Percentiles rank a stretch among this genome's conserved stretches.
Conservation (phyloP, 2,113 vertebrate species). For the Prionailurus bengalensis region DNA sequence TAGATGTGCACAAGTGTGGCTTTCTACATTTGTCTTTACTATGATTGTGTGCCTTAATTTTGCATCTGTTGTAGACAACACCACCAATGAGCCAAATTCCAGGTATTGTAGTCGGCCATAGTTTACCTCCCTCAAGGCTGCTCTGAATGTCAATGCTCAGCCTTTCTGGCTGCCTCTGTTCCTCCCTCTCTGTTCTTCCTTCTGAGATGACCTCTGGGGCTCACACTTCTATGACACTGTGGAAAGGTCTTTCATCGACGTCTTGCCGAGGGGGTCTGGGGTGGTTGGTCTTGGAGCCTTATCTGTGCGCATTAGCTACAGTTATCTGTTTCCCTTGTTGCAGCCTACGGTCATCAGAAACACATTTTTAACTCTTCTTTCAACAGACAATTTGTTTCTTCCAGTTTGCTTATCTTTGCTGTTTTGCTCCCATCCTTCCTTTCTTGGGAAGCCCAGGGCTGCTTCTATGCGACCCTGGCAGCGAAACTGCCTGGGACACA, state of each 20-base stretch:
- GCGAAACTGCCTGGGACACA: background rate
- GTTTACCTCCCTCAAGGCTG: background rate
- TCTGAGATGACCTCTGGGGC: background rate
- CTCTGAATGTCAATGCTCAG: background rate
- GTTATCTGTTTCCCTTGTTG: background rate
- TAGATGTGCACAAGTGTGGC: background rate
- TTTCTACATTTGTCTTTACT: background rate
- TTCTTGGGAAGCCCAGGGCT: background rate
- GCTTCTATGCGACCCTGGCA: background rate
- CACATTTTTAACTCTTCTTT: background rate
- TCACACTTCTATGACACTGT: background rate
- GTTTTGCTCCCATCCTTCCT: background rate
- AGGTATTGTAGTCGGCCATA: background rate
- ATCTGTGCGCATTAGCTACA: background rate
- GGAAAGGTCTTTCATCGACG: background rate
- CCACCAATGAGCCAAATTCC: background rate
- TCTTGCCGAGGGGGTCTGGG: fast-evolving
- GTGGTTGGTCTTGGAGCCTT: background rate
- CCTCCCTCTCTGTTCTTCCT: background rate
- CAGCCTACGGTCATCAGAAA: background rate
- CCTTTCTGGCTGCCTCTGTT: background rate
- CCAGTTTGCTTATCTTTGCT: background rate
- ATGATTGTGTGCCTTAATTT: background rate
- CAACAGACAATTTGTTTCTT: background rate
- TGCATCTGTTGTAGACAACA: background rate